Percentiles rank a stretch among this genome's conserved stretches.
Conservation (phyloP, 2,888 invertebrate species). For the Baronia brevicornis region DNA sequence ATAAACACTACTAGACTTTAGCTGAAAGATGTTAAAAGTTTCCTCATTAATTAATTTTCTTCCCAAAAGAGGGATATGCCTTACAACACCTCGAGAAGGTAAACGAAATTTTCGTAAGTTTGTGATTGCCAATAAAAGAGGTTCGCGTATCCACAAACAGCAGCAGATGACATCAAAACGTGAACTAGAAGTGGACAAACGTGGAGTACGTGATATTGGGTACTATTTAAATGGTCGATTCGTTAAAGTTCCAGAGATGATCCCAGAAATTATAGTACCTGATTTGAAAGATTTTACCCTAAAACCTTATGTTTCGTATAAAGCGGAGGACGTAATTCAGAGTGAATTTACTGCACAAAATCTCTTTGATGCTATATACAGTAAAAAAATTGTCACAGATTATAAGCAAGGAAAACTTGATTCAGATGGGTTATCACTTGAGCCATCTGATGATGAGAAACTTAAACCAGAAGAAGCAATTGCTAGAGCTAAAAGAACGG, state of each 20-base stretch:
- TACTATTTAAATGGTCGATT: constrained; percentile 72
- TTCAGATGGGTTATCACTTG: constrained; percentile 78
- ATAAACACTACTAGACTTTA: constrained; percentile 2
- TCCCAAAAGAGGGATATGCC: constrained; percentile 48
- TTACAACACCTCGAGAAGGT: constrained; percentile 68
- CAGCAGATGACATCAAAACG: constrained; percentile 75
- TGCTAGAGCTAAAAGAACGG: constrained; percentile 81
- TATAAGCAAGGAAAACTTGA: constrained; percentile 82
- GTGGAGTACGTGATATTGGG: constrained; percentile 82
- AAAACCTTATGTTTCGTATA: constrained; percentile 96
- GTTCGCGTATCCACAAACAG: constrained; percentile 79
- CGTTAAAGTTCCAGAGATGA: constrained; percentile 86
- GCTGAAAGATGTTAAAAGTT: constrained; percentile 55
- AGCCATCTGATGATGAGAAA: constrained; percentile 83
- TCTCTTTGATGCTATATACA: constrained; percentile 88
- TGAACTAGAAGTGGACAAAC: constrained; percentile 79
- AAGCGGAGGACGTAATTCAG: constrained; percentile 82
- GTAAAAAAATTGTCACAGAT: constrained; percentile 84
- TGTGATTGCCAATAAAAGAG: constrained; percentile 83
- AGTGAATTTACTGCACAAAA: constrained; percentile 88
- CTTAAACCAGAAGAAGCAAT: constrained; percentile 83
- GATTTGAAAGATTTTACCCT: constrained; percentile 87
- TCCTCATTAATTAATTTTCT: constrained; percentile 43
- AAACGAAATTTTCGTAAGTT: constrained; percentile 91
- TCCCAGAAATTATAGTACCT: constrained; percentile 95